phyloP scores from a whole-genome alignment of 1,140 invertebrate species.

The Diorhabda sublineata region DNA sequence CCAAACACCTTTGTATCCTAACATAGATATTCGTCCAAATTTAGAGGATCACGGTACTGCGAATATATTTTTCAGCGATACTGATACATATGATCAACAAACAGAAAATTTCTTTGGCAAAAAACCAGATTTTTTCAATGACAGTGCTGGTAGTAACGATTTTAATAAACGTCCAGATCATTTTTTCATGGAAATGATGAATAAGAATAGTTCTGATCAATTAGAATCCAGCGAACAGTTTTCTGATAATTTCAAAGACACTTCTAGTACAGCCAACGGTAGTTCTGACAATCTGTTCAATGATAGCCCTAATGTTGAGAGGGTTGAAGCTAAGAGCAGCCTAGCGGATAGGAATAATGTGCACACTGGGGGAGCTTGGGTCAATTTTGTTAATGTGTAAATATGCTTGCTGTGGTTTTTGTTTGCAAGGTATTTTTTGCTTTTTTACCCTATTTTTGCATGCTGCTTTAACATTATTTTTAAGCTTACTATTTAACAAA shows the following conservation, averaged over 20 bases:
- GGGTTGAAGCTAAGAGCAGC: slow-evolving; percentile 4
- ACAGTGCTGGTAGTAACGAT: slow-evolving; percentile 17
- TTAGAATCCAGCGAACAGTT: slow-evolving; percentile 24
- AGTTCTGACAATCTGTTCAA: slow-evolving; percentile 21
- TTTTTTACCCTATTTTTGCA: slow-evolving; percentile 19
- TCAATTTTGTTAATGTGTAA: slow-evolving; percentile 42
- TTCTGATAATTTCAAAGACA: slow-evolving; percentile 26
- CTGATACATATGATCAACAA: slow-evolving; percentile 12
- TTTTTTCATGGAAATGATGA: slow-evolving; percentile 24
- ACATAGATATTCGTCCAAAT: slow-evolving; percentile 15
- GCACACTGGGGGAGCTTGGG: slow-evolving; percentile 29
- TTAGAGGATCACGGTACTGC: background rate
- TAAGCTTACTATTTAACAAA: background rate
- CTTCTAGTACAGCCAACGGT: slow-evolving; percentile 13
- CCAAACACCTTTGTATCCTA: slow-evolving; percentile 25
- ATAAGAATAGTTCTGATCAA: slow-evolving; percentile 9
- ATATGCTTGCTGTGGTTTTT: slow-evolving; percentile 42
- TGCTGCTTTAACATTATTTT: slow-evolving; percentile 13
- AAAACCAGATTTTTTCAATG: slow-evolving; percentile 12
- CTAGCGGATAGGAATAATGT: slow-evolving; percentile 16
- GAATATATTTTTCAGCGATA: slow-evolving; percentile 12
- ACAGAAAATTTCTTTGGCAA: slow-evolving; percentile 16
- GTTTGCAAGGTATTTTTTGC: slow-evolving; percentile 28
- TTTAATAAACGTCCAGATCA: slow-evolving; percentile 26
- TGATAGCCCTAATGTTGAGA: slow-evolving; percentile 12